Evolutionary conservation across 2,113 vertebrate genomes (phyloP).

Genomic region (Zingel zingel): DNA sequence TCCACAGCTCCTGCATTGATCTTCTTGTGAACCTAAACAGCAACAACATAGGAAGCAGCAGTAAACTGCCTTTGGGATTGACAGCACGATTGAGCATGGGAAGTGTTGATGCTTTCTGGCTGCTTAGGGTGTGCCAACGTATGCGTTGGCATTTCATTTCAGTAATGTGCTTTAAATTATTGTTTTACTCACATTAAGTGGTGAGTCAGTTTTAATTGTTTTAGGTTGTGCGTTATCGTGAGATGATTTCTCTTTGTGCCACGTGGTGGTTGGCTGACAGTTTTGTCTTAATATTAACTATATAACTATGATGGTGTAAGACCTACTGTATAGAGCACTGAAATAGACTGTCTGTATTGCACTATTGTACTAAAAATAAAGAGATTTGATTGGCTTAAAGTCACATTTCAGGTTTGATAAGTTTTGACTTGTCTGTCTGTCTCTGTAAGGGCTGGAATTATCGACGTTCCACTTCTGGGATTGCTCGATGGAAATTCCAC

Average conservation of each 20-base stretch:
- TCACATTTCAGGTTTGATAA: neutral
- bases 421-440: neutral
- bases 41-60: neutral
- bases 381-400: neutral
- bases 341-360: neutral
- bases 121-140: no score
- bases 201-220: neutral
- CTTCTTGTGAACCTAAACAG: neutral
- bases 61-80: neutral
- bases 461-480: no score
- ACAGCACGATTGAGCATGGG: neutral
- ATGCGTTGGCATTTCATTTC: neutral
- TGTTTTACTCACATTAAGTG: neutral
- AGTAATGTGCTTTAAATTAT: neutral
- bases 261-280: no score
- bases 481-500: no score
- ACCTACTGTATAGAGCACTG: neutral
- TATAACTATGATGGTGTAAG: neutral
- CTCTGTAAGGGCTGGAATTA: neutral
- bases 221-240: neutral
- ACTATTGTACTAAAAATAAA: neutral
- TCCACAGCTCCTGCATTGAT: neutral
- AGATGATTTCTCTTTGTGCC: no score
- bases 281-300: neutral
- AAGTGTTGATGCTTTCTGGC: neutral